Percentiles rank a stretch among this genome's conserved stretches.
Evolutionary conservation across 2,888 invertebrate genomes (phyloP).

Genomic region (Drosophila prostipennis): DNA sequence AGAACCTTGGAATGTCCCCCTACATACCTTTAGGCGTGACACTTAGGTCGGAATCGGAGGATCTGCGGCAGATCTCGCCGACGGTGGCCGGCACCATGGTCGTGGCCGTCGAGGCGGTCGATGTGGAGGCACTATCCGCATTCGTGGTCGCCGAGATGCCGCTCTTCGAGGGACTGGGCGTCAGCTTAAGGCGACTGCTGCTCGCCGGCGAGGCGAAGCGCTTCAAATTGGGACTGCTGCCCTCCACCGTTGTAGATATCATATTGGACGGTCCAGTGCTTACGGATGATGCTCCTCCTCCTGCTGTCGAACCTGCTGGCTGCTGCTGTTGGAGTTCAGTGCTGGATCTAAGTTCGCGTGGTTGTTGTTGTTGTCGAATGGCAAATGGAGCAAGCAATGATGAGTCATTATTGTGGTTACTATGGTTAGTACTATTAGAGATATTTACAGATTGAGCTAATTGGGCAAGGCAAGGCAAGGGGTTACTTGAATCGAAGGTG

Average conservation of each 20-base stretch:
- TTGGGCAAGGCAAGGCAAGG: conserved; percentile 33
- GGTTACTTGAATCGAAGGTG: conserved; percentile 45
- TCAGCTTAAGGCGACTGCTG: conserved; percentile 85
- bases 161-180: conserved; percentile 86
- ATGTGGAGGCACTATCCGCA: conserved; percentile 79
- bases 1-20: background rate
- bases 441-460: conserved; percentile 74
- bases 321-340: conserved; percentile 74
- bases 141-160: conserved; percentile 63
- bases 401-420: conserved; percentile 82
- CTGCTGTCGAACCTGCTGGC: conserved; percentile 63
- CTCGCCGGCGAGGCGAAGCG: conserved; percentile 80
- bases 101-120: conserved; percentile 85
- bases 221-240: conserved; percentile 59
- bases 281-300: conserved; percentile 54
- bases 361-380: conserved; percentile 73
- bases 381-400: conserved; percentile 84
- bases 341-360: conserved; percentile 81
- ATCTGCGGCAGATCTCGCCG: conserved; percentile 89
- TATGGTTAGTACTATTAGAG: conserved; percentile 77
- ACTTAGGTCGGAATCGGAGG: conserved; percentile 97
- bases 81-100: conserved; percentile 77
- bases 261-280: conserved; percentile 46
- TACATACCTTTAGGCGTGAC: conserved; percentile 95
- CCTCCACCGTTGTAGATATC: conserved; percentile 67